Percentiles rank a stretch among this genome's conserved stretches.
These are phyloP conservation scores for Dendrolimus pini DNA, from an alignment of 2,888 invertebrate genomes.

Conservation along the genomic window DNA sequence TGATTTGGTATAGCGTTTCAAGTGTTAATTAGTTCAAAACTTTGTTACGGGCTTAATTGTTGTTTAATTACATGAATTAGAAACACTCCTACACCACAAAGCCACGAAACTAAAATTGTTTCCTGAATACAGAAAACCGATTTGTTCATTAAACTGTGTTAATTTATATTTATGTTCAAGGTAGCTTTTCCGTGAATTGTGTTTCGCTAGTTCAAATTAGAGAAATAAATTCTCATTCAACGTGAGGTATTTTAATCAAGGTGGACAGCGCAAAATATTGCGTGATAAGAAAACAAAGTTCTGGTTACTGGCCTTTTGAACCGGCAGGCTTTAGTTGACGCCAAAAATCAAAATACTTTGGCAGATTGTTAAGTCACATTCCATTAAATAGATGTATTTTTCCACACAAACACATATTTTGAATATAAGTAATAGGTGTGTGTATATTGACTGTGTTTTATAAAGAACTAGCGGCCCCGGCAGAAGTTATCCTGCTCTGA, in stretches of 20 bases:
- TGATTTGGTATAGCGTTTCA: background rate
- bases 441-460: no score
- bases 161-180: background rate
- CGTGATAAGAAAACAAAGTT: background rate
- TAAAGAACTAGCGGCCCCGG: no score
- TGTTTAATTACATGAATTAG: background rate
- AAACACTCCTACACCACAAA: conserved; percentile 1
- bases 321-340: no score
- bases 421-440: no score
- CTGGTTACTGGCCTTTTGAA: no score
- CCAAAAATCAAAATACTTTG: no score
- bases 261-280: background rate
- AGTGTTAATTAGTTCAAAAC: background rate
- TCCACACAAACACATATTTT: no score
- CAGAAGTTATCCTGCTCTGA: no score
- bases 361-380: no score
- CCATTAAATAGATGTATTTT: no score
- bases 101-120: conserved; percentile 6
- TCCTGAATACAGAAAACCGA: background rate
- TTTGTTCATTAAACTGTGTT: conserved; percentile 1
- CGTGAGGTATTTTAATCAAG: background rate
- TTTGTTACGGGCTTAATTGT: background rate
- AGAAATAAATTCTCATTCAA: background rate
- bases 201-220: background rate
- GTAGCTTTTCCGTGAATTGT: background rate